phyloP scores from a whole-genome alignment of 92 coral and sea anemone genomes.

The Porites evermanni region DNA sequence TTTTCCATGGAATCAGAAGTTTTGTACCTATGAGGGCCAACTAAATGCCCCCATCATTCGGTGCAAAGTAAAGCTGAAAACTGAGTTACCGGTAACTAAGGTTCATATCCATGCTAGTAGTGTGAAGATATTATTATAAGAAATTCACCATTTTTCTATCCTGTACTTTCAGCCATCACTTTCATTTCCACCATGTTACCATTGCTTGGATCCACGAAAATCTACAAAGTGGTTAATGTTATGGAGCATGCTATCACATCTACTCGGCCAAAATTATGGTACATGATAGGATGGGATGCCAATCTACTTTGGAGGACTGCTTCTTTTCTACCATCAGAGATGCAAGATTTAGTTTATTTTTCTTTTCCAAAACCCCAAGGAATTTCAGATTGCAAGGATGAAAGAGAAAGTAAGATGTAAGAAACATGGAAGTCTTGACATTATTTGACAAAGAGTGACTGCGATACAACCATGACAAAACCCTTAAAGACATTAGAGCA shows the following conservation, averaged over 20 bases:
- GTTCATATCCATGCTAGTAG: no score
- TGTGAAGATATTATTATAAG: no score
- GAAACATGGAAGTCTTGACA: neutral
- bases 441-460: neutral
- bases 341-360: slow-evolving; percentile 58
- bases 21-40: no score
- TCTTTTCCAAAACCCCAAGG: slow-evolving; percentile 18
- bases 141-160: neutral
- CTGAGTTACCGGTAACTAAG: neutral
- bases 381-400: neutral
- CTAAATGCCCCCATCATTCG: no score
- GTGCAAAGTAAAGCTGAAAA: neutral
- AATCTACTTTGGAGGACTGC: slow-evolving; percentile 68
- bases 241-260: slow-evolving; percentile 81
- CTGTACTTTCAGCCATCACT: neutral
- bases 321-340: slow-evolving; percentile 64
- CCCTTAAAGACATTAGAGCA: no score
- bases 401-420: no score
- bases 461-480: neutral
- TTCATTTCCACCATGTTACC: neutral
- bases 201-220: slow-evolving; percentile 29
- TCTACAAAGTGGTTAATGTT: slow-evolving; percentile 68
- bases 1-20: no score
- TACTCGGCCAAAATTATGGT: slow-evolving; percentile 60
- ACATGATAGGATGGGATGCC: slow-evolving; percentile 76